Base-by-base conservation (phyloP, 2,888 invertebrate genomes). In the Tipula vernalis region DNA sequence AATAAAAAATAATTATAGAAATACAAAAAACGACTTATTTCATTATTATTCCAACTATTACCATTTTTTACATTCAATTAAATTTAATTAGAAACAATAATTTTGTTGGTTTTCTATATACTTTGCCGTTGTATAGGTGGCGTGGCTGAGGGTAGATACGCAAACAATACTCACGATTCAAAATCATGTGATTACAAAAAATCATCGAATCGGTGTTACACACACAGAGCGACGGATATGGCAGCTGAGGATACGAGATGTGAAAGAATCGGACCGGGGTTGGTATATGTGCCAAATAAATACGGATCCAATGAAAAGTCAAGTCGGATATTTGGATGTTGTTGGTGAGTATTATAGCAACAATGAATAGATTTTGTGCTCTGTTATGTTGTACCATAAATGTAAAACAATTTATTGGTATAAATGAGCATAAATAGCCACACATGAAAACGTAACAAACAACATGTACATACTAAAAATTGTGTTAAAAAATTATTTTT, bases 211-310 rank as follows among this genome's bases (percentile, higher is more conserved):
- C 88, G 95, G 95, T 36, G 95, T 97, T 86, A 95, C 96, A 0
- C 96, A 96, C 91, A 96, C 96, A 88, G 97, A 97, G 90, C 96
- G 96, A 89, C 94, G 95, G 87, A 96, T 96, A 87, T 98, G 97
- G 97, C 96, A 95, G 91, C 93, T 98, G 86, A 96, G 97, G 90
- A 96, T 98, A 89, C 93, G 95, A 85, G 96, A 97, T 90, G 95
- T 97, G 2, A 93, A 95, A 87, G 96, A 97, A 90, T 94, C 95
- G 0, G 98, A 98, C 92, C 94, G 95, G 88, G 96, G 97, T 86
- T 97, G 96, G 95, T 98, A 97, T 92, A 97, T 97, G 97, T 98
- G 97, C 88, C 97, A 97, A 93, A 97, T 97, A 88, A 97, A 97
- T 91, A 97, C 97, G 0, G 96, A 97, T 90, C 98, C 98, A 0